Conservation (phyloP, 2,797 vertebrate species). For the Sternarchorhynchus goeldii region DNA sequence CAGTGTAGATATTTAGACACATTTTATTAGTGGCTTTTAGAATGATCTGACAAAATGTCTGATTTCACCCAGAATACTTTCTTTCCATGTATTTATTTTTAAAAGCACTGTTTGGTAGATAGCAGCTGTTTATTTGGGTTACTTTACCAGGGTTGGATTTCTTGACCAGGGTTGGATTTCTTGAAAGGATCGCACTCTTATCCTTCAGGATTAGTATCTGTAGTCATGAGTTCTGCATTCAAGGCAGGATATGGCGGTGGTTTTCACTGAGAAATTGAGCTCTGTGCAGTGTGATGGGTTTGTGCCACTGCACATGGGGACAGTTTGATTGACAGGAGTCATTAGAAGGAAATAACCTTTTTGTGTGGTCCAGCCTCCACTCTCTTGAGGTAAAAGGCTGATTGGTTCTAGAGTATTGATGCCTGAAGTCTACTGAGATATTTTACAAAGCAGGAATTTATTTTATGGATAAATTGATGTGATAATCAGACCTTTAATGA, state of each 20-base stretch:
- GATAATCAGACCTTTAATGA: background rate
- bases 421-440: background rate
- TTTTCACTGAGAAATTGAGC: background rate
- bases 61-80: too few species aligned
- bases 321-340: constrained; percentile 10
- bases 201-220: too few species aligned
- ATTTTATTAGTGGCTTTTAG: too few species aligned
- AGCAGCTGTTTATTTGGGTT: too few species aligned
- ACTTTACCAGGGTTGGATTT: too few species aligned
- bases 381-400: background rate
- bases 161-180: too few species aligned
- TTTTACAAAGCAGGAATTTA: constrained; percentile 14
- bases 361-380: background rate
- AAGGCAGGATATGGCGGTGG: background rate
- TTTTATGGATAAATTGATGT: background rate
- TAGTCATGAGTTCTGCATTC: background rate
- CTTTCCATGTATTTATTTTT: too few species aligned
- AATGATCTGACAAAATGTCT: too few species aligned
- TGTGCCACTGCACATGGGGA: background rate
- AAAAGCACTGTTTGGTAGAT: too few species aligned
- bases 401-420: background rate
- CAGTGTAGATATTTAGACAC: too few species aligned
- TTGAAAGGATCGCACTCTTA: too few species aligned
- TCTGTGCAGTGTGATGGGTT: background rate
- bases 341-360: constrained; percentile 29